These are phyloP conservation scores for Prosopocoilus inquinatus DNA, from an alignment of 2,888 invertebrate genomes.

Conservation along the genomic window DNA sequence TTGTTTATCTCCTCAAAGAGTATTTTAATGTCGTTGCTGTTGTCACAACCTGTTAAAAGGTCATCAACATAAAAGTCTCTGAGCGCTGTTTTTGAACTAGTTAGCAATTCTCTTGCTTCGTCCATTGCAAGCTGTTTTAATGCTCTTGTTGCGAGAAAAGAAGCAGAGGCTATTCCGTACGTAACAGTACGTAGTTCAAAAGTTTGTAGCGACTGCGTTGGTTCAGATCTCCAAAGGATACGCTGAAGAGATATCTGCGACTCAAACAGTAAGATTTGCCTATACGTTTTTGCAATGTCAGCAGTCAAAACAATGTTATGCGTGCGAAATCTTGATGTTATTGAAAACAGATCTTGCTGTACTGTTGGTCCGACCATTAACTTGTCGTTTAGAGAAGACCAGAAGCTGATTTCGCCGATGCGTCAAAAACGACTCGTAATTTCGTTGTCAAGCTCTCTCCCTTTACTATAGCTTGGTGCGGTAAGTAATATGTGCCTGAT, in stretches of 20 bases:
- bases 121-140: too few relatives aligned
- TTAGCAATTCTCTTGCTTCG: background rate
- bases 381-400: slow-evolving; percentile 10
- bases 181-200: slow-evolving; percentile 26
- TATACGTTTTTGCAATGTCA: slow-evolving; percentile 19
- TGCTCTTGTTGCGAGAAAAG: slow-evolving; percentile 25
- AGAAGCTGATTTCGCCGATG: slow-evolving; percentile 2
- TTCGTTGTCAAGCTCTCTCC: slow-evolving; percentile 2
- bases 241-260: slow-evolving; percentile 13
- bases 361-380: slow-evolving; percentile 11
- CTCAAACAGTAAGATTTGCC: slow-evolving; percentile 16
- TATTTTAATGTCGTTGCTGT: slow-evolving; percentile 6
- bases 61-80: slow-evolving; percentile 20
- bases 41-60: slow-evolving; percentile 11
- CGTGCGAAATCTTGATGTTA: slow-evolving; percentile 14
- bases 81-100: background rate
- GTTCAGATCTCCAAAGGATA: slow-evolving; percentile 17
- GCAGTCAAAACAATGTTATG: slow-evolving; percentile 12
- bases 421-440: too few relatives aligned
- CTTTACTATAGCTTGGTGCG: slow-evolving; percentile 12
- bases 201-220: slow-evolving; percentile 7
- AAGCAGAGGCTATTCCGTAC: slow-evolving; percentile 27
- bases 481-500: slow-evolving; percentile 3
- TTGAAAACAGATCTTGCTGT: too few relatives aligned
- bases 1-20: too few relatives aligned